Conservation (phyloP, 2,888 invertebrate species). For the Acanthopleura granulata region DNA sequence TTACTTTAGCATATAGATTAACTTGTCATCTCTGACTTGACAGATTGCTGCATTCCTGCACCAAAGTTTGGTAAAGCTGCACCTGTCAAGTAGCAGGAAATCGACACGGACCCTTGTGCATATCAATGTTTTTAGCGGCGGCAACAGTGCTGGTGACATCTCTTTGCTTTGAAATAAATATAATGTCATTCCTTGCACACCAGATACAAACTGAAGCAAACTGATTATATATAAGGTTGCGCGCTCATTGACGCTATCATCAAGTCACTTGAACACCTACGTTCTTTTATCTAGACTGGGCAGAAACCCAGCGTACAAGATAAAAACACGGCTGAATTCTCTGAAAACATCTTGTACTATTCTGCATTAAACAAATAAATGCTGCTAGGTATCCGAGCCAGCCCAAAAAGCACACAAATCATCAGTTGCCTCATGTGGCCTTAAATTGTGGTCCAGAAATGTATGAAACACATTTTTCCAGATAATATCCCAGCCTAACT, state of each 20-base stretch:
- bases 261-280: background rate
- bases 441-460: constrained; percentile 9
- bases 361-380: constrained; percentile 10
- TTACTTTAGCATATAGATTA: background rate
- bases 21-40: background rate
- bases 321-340: background rate
- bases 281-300: background rate
- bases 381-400: background rate
- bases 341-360: background rate
- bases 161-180: background rate
- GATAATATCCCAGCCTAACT: background rate
- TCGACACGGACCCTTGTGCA: background rate
- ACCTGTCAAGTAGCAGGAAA: background rate
- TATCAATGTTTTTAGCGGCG: background rate
- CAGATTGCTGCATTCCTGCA: background rate
- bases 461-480: constrained; percentile 15
- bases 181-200: background rate
- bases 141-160: background rate
- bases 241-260: background rate
- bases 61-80: background rate
- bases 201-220: constrained; percentile 3
- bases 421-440: background rate
- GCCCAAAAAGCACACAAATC: constrained; percentile 7
- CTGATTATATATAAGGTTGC: background rate
- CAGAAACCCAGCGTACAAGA: background rate